These are phyloP conservation scores for Pteromalus puparum DNA, from an alignment of 1,140 invertebrate genomes.

Conservation along the genomic window DNA sequence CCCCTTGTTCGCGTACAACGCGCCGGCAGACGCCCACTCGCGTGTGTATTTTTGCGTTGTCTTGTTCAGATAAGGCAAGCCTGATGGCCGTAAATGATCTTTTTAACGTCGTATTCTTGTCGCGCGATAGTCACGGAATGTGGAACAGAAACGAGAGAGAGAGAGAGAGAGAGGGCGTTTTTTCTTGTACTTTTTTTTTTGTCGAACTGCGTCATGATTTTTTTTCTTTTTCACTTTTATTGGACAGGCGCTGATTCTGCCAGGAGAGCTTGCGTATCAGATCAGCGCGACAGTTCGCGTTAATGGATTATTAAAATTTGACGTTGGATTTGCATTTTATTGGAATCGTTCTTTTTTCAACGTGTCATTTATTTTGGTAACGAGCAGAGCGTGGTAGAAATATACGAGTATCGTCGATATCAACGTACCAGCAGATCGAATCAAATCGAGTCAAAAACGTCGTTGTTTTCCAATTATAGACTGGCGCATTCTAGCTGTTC, in stretches of 20 bases:
- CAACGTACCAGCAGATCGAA: too few relatives aligned
- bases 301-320: not conserved
- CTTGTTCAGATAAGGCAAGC: conserved; percentile 13
- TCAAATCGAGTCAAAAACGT: too few relatives aligned
- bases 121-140: conserved; percentile 10
- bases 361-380: not conserved
- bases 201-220: not conserved
- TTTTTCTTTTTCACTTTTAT: not conserved
- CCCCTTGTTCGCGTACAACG: not conserved
- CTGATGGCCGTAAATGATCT: conserved; percentile 42
- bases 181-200: not conserved
- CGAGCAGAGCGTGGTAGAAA: not conserved
- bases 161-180: not conserved
- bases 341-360: not conserved
- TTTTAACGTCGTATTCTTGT: conserved; percentile 20
- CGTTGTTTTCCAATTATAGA: too few relatives aligned
- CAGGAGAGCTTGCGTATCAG: too few relatives aligned
- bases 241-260: not conserved
- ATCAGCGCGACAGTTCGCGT: not conserved
- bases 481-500: too few relatives aligned
- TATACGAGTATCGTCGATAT: not conserved
- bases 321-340: not conserved
- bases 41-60: conserved; percentile 15
- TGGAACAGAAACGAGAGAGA: not conserved
- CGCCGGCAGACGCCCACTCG: not conserved